Base-by-base conservation (phyloP, 2,888 invertebrate species). In the Luperina testacea region DNA sequence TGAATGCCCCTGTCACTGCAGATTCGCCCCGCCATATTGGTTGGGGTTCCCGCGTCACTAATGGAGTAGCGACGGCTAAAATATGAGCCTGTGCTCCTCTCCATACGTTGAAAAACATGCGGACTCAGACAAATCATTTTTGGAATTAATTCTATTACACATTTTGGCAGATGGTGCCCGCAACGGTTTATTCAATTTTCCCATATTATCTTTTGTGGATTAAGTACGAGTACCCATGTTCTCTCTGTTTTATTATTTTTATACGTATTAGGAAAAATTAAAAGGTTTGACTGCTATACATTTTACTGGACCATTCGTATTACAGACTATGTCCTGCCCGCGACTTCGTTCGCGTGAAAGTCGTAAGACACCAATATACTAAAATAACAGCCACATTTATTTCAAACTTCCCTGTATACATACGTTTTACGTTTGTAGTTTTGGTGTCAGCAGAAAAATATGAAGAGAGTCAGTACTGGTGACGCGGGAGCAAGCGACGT, bases 1-100 rank as follows among this genome's bases (percentile, higher is more conserved):
- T 96, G 94, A 95, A 96, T 92, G 95, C 93, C 96, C 96, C 89
- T 96, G 96, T 96, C 96, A 95, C 94, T 96, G 96, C 96, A 96
- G 95, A 96, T 95, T 95, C 95, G 88, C 95, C 94, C 93, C 93
- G 94, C 95, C 91, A 94, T 94, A 94, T 96, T 94, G 94, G 94
- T 94, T 94, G 94, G 96, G 95, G 96, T 93, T 93, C 94, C 93
- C 93, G 92, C 94, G 93, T 94, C 95, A 92, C 96, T 96, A 96
- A 96, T 96, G 95, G 96, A 96, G 95, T 94, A 93, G 92, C 93
- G 94, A 88, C 93, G 92, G 93, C 92, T 96, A 95, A 96, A 96
- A 96, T 96, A 96, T 95, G 95, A 94, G 92, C 92, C 92, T 93
- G 93, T 94, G 93, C 93, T 93, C 92, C 93, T 92, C 93, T 93